Evolutionary conservation across 2,113 vertebrate species (phyloP).

Genomic region (Theropithecus gelada): DNA sequence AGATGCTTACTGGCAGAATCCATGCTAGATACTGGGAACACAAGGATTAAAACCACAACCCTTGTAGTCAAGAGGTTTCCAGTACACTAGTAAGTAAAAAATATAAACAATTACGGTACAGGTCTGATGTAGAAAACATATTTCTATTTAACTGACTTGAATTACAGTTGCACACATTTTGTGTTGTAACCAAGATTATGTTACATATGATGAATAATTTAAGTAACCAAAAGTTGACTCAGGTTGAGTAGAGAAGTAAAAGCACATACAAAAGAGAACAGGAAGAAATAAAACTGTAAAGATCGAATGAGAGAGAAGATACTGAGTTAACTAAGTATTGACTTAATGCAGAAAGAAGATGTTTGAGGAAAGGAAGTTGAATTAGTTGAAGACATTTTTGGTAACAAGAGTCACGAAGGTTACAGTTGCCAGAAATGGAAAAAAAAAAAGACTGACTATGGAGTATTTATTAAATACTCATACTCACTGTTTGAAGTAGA

Average conservation of each 20-base stretch:
- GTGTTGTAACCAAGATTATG: not conserved
- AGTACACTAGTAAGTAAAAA: not conserved
- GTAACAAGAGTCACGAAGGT: not conserved
- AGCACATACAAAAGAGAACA: not conserved
- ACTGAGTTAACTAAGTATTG: conserved; percentile 37
- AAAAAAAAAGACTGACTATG: conserved; percentile 24
- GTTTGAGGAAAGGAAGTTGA: not conserved
- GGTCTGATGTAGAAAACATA: not conserved
- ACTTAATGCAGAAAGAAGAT: conserved; percentile 20
- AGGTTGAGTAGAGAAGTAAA: not conserved
- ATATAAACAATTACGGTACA: not conserved
- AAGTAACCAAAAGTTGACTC: not conserved
- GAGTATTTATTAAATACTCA: conserved; percentile 24
- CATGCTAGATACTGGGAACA: not conserved
- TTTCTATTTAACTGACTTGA: conserved; percentile 26
- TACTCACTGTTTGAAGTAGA: not conserved
- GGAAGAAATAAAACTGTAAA: conserved; percentile 43
- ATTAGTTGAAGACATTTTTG: conserved; percentile 32
- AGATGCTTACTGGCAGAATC: not conserved
- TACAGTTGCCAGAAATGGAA: conserved; percentile 39
- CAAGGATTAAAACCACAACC: not conserved
- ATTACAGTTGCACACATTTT: not conserved
- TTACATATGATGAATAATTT: conserved; percentile 6
- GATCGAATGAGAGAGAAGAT: not conserved
- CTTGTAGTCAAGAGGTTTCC: conserved; percentile 16